These are phyloP conservation scores for Clarias platycephalus DNA, from an alignment of 2,797 vertebrate genomes.

Conservation along the genomic window DNA sequence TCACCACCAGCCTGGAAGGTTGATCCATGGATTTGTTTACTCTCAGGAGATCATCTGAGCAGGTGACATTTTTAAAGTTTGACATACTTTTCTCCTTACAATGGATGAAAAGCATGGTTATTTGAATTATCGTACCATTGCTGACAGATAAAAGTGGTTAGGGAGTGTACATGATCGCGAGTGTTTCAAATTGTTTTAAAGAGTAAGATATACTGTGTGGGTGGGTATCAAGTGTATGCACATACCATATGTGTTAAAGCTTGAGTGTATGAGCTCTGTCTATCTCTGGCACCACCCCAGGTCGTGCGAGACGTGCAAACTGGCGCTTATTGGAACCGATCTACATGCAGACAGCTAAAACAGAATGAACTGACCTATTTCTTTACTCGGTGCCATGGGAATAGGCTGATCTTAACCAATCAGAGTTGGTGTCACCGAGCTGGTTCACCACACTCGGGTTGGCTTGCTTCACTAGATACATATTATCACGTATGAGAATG, in stretches of 20 bases:
- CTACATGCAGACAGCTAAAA: constrained; percentile 86
- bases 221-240: constrained; percentile 24
- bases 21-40: background rate
- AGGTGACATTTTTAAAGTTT: background rate
- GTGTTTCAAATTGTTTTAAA: background rate
- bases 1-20: background rate
- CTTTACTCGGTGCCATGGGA: constrained; percentile 86
- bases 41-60: background rate
- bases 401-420: constrained; percentile 77
- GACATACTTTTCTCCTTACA: background rate
- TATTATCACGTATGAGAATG: constrained; percentile 25
- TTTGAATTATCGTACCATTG: background rate
- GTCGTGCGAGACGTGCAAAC: constrained; percentile 81
- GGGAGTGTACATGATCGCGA: background rate
- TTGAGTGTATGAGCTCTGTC: constrained; percentile 66
- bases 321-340: constrained; percentile 80
- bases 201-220: background rate
- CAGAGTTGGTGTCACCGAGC: constrained; percentile 71
- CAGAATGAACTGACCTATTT: constrained; percentile 94
- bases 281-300: constrained; percentile 83
- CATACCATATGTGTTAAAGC: constrained; percentile 36
- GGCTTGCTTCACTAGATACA: background rate
- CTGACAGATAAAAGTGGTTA: background rate
- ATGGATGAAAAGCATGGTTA: background rate
- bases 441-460: constrained; percentile 74